Base-by-base conservation (phyloP, 2,888 invertebrate genomes). In the Plagodis dolabraria region DNA sequence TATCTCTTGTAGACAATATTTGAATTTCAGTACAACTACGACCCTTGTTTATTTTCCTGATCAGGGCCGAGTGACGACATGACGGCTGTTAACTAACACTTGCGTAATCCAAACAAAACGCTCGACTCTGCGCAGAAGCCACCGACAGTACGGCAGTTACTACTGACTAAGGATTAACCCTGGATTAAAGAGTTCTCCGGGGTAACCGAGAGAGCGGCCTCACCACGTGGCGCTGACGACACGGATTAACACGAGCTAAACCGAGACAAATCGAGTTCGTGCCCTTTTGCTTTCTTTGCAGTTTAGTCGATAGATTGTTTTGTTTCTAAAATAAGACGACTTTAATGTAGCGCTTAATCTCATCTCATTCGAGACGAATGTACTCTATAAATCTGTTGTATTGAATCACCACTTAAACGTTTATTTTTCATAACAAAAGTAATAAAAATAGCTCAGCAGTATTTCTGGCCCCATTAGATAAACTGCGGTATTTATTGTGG, bases 381-480 rank as follows among this genome's bases (percentile, higher is more conserved):
- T 38, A 38, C 11, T 47, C 40, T 12, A 46, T 50, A 53, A 53
- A 46, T 54, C 50, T 45, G 53, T 33, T 35, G 48, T 44, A 55
- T 43, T 22, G 22, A 22, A 22, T 22, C 22, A 22, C 22, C 22
- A 22, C 22, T 22, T 22, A 22, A 22, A 22, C 22, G 22, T 22
- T 22, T 22, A 22, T 22, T 22, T 22, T 22, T 22, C 22, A 22
- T 22, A 22, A 22, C 22, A 22, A 22, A 22, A 11, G 47, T 40
- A 12, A 48, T 57, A 61, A 56, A 52, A 56, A 57, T 61, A 61
- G 56, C 49, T 46, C 44, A 53, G 40, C 12, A 44, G 62, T 67
- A 69, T 69, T 69, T 65, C 47, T 49, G 64, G 57, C 34, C 59
- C 63, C 65, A 69, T 69, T 69, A 67, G 63, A 64, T 67, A 65